These are phyloP conservation scores for Icerya purchasi DNA, from an alignment of 2,888 invertebrate genomes.

Conservation along the genomic window DNA sequence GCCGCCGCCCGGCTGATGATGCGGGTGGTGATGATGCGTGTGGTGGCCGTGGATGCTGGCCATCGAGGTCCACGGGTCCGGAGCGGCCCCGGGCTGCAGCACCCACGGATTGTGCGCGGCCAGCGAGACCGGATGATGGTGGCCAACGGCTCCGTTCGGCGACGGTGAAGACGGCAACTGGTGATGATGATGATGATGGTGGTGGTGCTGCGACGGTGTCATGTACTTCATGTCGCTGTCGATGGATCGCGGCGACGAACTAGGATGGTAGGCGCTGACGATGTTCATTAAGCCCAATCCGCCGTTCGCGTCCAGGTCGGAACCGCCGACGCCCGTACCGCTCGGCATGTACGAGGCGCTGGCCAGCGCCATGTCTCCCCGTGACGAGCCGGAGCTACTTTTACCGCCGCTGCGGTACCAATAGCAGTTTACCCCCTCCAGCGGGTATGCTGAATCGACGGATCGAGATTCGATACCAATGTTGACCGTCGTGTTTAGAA, in stretches of 20 bases:
- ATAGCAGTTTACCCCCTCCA: background rate
- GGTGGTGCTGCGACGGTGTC: conserved; percentile 50
- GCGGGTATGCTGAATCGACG: no score
- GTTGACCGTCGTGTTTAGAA: background rate
- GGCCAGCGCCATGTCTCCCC: conserved; percentile 25
- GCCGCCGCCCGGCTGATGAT: no score
- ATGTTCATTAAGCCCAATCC: conserved; percentile 25
- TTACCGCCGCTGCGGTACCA: background rate
- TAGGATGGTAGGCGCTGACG: conserved; percentile 37
- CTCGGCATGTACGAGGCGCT: conserved; percentile 83
- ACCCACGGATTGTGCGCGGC: conserved; percentile 57
- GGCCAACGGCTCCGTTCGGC: conserved; percentile 36
- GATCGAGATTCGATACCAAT: no score
- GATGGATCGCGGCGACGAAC: conserved; percentile 65
- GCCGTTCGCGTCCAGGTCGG: conserved; percentile 44
- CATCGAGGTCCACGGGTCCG: conserved; percentile 52
- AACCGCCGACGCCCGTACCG: conserved; percentile 37
- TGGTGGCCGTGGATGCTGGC: conserved; percentile 42
- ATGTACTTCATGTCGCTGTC: conserved; percentile 88
- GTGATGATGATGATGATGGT: conserved; percentile 51
- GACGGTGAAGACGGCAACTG: conserved; percentile 44
- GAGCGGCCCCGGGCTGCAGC: conserved; percentile 46
- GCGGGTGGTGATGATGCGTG: conserved; percentile 42
- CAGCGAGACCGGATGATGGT: conserved; percentile 32
- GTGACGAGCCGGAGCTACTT: background rate